Conservation (phyloP, 2,888 invertebrate species). For the Nemotelus pantherinus region DNA sequence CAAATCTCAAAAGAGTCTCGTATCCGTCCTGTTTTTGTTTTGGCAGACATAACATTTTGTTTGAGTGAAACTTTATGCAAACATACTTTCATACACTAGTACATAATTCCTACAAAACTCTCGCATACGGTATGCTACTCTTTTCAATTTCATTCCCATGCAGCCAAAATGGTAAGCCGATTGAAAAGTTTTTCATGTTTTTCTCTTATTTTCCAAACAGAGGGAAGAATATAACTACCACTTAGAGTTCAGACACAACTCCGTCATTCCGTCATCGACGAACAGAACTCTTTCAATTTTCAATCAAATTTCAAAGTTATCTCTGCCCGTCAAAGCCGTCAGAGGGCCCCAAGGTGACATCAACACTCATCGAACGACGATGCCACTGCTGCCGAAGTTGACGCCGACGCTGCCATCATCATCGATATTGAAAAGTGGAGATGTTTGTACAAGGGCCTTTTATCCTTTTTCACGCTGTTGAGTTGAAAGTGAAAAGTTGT, state of each 20-base stretch:
- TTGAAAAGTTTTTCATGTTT: slow-evolving; percentile 42
- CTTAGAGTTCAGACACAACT: not conserved
- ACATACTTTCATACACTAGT: not conserved
- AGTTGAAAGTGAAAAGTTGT: slow-evolving; percentile 45
- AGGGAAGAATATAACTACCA: not conserved
- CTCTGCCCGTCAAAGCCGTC: not conserved
- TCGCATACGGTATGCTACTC: not conserved
- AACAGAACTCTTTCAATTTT: slow-evolving; percentile 24
- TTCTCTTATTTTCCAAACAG: slow-evolving; percentile 6
- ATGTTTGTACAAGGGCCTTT: slow-evolving; percentile 42
- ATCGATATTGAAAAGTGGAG: slow-evolving; percentile 43
- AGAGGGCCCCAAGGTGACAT: slow-evolving; percentile 36
- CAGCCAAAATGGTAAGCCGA: slow-evolving; percentile 36
- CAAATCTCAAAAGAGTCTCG: not conserved
- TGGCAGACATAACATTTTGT: not conserved
- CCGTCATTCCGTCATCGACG: not conserved
- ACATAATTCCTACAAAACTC: not conserved
- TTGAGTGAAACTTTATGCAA: not conserved
- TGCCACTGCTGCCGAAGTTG: too few relatives aligned
- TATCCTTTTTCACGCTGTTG: slow-evolving; percentile 41
- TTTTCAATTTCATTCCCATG: not conserved
- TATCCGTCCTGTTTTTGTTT: not conserved
- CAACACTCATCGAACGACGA: not conserved
- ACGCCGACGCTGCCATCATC: slow-evolving; percentile 8
- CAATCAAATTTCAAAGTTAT: slow-evolving; percentile 43